These are phyloP conservation scores for Misgurnus mizolepis DNA, from an alignment of 2,113 vertebrate genomes.

Conservation along the genomic window DNA sequence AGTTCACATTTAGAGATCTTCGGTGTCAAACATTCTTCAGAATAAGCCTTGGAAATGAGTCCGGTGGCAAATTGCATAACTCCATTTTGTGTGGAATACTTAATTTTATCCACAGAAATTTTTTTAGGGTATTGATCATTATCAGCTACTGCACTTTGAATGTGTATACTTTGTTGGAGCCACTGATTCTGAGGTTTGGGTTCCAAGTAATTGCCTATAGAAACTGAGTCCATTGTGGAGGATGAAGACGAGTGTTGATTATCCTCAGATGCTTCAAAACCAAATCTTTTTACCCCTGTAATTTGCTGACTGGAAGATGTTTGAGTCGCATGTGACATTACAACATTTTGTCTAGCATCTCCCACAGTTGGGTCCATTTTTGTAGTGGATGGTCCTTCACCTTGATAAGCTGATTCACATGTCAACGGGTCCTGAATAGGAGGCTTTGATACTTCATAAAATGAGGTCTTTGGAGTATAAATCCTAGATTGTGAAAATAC, in stretches of 20 bases:
- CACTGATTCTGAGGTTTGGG: constrained; percentile 34
- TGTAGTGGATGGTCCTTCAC: constrained; percentile 44
- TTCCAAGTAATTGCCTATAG: constrained; percentile 38
- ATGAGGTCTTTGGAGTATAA: constrained; percentile 69
- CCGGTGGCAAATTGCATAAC: not conserved
- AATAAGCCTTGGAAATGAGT: constrained; percentile 38
- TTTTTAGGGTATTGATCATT: constrained; percentile 43
- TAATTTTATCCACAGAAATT: constrained; percentile 37
- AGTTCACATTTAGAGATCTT: constrained; percentile 27
- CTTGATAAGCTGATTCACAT: constrained; percentile 49
- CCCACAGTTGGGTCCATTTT: constrained; percentile 44
- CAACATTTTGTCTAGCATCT: constrained; percentile 41
- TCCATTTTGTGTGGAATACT: constrained; percentile 42
- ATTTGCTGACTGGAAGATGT: constrained; percentile 57
- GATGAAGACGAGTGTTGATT: constrained; percentile 60
- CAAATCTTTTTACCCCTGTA: constrained; percentile 59
- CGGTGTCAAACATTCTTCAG: constrained; percentile 46
- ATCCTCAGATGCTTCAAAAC: constrained; percentile 66
- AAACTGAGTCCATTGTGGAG: constrained; percentile 52
- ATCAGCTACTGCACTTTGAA: not conserved
- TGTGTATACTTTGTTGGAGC: not conserved
- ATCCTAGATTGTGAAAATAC: constrained; percentile 57
- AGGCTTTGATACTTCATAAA: constrained; percentile 70
- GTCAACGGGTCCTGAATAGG: constrained; percentile 59
- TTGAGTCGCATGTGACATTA: constrained; percentile 44